Evolutionary conservation across 2,113 vertebrate genomes (phyloP).

Genomic region (Progne subis): DNA sequence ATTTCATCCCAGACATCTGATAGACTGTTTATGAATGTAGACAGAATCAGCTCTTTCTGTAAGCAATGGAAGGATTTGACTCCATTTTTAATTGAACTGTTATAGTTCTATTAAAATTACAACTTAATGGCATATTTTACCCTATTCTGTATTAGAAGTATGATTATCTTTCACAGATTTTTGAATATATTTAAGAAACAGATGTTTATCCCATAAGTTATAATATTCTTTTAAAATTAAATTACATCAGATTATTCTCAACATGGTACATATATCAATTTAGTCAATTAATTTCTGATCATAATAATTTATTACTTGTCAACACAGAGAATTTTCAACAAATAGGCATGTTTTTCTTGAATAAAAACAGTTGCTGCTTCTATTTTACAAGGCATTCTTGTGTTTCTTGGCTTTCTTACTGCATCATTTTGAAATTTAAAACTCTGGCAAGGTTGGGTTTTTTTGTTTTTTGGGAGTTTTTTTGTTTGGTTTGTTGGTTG

Average conservation of each 20-base stretch:
- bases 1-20: not conserved
- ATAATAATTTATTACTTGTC: not conserved
- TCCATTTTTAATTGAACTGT: not conserved
- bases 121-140: not conserved
- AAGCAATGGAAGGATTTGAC: not conserved
- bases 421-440: not conserved
- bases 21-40: not conserved
- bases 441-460: not conserved
- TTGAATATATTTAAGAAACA: not conserved
- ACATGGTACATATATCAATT: not conserved
- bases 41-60: not conserved
- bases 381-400: not conserved
- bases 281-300: not conserved
- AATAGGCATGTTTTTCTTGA: not conserved
- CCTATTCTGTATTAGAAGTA: not conserved
- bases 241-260: not conserved
- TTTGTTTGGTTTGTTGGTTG: too few relatives aligned
- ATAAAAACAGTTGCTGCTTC: not conserved
- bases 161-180: not conserved
- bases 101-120: not conserved
- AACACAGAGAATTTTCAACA: not conserved
- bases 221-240: not conserved
- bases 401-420: not conserved
- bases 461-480: too few relatives aligned
- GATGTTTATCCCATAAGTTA: not conserved